Percentiles rank a stretch among this genome's conserved stretches.
phyloP scores from a whole-genome alignment of 2,113 vertebrate species.

The Chloebia gouldiae region DNA sequence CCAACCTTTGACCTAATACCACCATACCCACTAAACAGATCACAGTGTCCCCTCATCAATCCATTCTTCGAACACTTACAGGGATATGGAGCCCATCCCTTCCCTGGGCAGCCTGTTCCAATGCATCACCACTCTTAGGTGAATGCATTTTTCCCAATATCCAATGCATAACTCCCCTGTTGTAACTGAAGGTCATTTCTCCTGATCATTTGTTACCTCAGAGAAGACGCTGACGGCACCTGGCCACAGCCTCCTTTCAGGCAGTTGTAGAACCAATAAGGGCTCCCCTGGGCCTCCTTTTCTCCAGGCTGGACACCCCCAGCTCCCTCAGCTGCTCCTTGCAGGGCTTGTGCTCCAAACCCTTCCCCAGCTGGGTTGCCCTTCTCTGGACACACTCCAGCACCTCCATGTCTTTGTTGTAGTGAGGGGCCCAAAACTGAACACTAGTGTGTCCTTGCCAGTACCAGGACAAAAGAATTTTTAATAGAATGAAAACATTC shows the following conservation, averaged over 20 bases:
- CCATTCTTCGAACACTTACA: background rate
- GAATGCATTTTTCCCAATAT: background rate
- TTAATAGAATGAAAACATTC: background rate
- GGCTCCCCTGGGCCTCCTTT: background rate
- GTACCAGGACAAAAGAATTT: background rate
- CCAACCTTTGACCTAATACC: background rate
- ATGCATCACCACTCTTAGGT: background rate
- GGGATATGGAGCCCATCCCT: background rate
- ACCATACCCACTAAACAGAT: background rate
- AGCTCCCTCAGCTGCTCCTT: background rate
- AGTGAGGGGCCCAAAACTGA: background rate
- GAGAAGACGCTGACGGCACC: background rate
- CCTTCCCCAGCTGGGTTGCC: fast-evolving
- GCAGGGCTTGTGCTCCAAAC: background rate
- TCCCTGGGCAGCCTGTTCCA: background rate
- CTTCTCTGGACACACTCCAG: background rate
- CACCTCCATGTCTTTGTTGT: background rate
- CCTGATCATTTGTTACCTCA: background rate
- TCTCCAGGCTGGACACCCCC: background rate
- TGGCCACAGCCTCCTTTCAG: background rate
- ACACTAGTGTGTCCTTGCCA: no score
- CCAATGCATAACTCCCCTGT: no score
- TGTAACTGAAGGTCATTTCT: background rate
- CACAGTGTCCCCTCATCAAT: background rate
- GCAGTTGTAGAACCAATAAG: background rate